A percentile compares a stretch with the other conserved stretches of the same genome.
Conservation (phyloP, 1,140 invertebrate genomes). For the Danaus plexippus region DNA sequence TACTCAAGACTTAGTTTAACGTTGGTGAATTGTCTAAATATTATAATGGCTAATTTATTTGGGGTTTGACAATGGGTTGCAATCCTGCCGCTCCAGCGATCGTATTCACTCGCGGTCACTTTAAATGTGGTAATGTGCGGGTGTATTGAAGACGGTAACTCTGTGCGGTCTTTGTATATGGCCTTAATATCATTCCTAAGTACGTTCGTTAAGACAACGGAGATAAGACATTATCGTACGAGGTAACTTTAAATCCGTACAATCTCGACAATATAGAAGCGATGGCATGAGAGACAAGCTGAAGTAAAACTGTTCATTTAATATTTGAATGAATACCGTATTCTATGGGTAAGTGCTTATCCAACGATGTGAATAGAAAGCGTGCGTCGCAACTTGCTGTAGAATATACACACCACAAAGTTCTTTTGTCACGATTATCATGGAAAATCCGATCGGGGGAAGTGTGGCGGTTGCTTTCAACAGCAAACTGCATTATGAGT, state of each 20-base stretch:
- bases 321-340: conserved; percentile 42
- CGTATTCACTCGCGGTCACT: conserved; percentile 48
- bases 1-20: no score
- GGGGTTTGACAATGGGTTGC: conserved; percentile 31
- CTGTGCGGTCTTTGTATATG: conserved; percentile 32
- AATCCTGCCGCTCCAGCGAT: conserved; percentile 41
- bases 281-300: no score
- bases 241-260: no score
- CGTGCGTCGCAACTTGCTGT: conserved; percentile 48
- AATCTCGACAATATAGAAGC: no score
- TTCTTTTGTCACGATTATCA: conserved; percentile 69
- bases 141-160: conserved; percentile 41
- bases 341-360: conserved; percentile 47
- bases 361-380: conserved; percentile 50
- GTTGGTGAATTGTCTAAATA: conserved; percentile 1
- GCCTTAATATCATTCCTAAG: no score
- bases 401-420: conserved; percentile 55
- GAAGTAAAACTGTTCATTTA: conserved; percentile 20
- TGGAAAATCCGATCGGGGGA: conserved; percentile 67
- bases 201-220: no score
- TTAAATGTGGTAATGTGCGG: conserved; percentile 44
- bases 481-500: conserved; percentile 64
- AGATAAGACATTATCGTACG: no score
- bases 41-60: conserved; percentile 33
- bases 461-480: conserved; percentile 60